These are phyloP conservation scores for Teinopalpus imperialis DNA, from an alignment of 2,888 invertebrate genomes.

Conservation along the genomic window DNA sequence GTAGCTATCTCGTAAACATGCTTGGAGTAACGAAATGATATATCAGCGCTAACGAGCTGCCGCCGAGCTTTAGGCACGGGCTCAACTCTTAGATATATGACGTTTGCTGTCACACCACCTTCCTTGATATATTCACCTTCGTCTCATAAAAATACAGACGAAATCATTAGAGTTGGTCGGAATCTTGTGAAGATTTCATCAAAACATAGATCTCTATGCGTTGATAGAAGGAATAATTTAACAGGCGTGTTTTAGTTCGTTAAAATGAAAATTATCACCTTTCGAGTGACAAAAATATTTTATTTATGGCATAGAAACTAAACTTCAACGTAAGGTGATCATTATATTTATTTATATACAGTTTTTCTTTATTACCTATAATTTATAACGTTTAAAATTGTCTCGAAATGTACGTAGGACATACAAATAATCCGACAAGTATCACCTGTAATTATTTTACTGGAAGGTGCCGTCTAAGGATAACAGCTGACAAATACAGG, in stretches of 20 bases:
- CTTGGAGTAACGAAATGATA: conserved; percentile 43
- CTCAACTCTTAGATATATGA: neutral
- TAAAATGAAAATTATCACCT: too few species aligned
- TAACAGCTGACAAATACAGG: neutral
- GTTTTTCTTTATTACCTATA: too few species aligned
- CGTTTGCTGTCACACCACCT: neutral
- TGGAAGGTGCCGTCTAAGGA: neutral
- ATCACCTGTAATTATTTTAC: neutral
- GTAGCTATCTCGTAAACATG: conserved; percentile 21
- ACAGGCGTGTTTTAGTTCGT: too few species aligned
- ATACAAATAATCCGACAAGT: neutral
- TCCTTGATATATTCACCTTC: neutral
- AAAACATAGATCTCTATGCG: too few species aligned
- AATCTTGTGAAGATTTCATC: too few species aligned
- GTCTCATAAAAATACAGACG: conserved; percentile 1
- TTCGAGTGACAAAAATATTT: too few species aligned
- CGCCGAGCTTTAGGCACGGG: neutral
- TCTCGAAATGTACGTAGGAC: neutral
- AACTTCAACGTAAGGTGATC: too few species aligned
- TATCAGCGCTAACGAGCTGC: conserved; percentile 52
- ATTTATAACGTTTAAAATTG: neutral
- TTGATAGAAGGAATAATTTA: too few species aligned
- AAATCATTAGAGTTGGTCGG: conserved; percentile 7
- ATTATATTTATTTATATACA: too few species aligned
- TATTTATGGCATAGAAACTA: too few species aligned